phyloP scores from a whole-genome alignment of 2,113 vertebrate genomes.

The Stegostoma tigrinum region DNA sequence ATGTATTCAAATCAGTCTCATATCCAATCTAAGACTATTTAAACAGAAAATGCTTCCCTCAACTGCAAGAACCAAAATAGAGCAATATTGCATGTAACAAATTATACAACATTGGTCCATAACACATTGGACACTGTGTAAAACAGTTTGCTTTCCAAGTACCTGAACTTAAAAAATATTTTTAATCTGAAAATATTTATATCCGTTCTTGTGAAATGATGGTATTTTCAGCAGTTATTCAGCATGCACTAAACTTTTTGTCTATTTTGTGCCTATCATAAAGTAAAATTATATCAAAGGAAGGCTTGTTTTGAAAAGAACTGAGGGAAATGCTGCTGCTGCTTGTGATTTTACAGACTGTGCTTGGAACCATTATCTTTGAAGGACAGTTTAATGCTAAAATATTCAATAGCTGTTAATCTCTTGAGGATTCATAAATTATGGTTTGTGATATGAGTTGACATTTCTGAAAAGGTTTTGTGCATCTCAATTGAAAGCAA shows the following conservation, averaged over 20 bases:
- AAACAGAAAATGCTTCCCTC: background rate
- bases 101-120: background rate
- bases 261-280: background rate
- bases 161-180: too few species aligned
- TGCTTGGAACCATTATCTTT: background rate
- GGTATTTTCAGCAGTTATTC: background rate
- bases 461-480: background rate
- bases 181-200: background rate
- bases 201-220: background rate
- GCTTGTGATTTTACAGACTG: background rate
- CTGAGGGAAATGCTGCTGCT: background rate
- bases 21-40: background rate
- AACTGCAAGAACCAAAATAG: background rate
- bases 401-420: background rate
- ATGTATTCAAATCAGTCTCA: background rate
- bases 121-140: background rate
- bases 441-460: background rate
- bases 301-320: background rate
- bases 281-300: background rate
- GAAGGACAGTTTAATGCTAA: background rate
- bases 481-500: background rate
- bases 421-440: background rate
- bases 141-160: background rate
- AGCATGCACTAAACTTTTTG: background rate
- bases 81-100: background rate